phyloP scores from a whole-genome alignment of 2,888 invertebrate species.

The Ophraella communa region DNA sequence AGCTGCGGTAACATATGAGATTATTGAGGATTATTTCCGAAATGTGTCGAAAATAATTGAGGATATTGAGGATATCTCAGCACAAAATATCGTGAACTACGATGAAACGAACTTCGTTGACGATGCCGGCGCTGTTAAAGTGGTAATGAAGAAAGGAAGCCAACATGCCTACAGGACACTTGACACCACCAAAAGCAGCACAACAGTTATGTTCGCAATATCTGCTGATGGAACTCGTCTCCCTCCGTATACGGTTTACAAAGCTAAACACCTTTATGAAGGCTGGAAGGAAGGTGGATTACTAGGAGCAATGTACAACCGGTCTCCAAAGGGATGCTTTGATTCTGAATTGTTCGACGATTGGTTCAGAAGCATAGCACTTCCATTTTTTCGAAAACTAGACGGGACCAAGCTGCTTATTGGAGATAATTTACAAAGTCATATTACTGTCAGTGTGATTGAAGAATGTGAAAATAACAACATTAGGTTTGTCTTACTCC shows the following conservation, averaged over 20 bases:
- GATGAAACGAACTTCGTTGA: conserved; percentile 54
- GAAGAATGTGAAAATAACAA: not conserved
- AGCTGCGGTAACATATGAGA: conserved; percentile 31
- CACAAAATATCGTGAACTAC: conserved; percentile 49
- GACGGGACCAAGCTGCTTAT: not conserved
- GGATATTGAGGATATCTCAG: conserved; percentile 19
- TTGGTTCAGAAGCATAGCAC: not conserved
- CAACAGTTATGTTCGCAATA: conserved; percentile 34
- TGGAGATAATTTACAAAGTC: not conserved
- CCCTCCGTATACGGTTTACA: conserved; percentile 14
- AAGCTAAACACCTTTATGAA: conserved; percentile 15
- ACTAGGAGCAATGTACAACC: not conserved
- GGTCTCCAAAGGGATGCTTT: no score
- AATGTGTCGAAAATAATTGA: conserved; percentile 16
- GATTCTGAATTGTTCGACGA: not conserved
- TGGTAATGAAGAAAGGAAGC: conserved; percentile 42
- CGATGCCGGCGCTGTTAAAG: conserved; percentile 49
- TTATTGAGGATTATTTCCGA: conserved; percentile 28
- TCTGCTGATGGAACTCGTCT: conserved; percentile 20
- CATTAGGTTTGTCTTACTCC: not conserved
- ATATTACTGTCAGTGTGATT: no score
- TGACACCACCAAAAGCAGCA: conserved; percentile 30
- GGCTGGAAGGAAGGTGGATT: conserved; percentile 16
- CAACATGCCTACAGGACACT: not conserved
- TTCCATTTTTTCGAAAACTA: no score